phyloP scores from a whole-genome alignment of 1,140 invertebrate species.

The Andrena cerasifolii region DNA sequence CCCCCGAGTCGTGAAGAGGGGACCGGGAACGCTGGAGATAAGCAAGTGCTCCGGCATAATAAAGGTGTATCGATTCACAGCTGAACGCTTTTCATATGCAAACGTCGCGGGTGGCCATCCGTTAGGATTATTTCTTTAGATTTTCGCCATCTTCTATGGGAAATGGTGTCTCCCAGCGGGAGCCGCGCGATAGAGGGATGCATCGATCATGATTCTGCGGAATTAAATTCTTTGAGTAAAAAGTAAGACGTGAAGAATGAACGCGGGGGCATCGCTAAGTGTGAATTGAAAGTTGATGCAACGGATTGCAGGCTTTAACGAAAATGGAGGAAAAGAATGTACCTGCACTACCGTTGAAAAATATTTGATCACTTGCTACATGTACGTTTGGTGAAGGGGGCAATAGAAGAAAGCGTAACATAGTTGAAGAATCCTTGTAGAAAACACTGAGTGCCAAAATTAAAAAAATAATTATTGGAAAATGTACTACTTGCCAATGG shows the following conservation, averaged over 20 bases:
- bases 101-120: conserved; percentile 79
- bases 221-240: conserved; percentile 17
- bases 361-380: too few relatives aligned
- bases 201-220: conserved; percentile 41
- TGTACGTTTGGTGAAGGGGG: too few relatives aligned
- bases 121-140: conserved; percentile 80
- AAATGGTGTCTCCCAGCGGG: conserved; percentile 19
- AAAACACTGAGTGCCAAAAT: too few relatives aligned
- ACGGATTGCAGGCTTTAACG: too few relatives aligned
- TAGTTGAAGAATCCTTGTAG: too few relatives aligned
- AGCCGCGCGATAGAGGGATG: conserved; percentile 9
- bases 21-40: conserved; percentile 71
- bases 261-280: too few relatives aligned
- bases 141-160: conserved; percentile 58
- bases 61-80: conserved; percentile 81
- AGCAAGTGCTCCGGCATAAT: conserved; percentile 80
- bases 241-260: background rate
- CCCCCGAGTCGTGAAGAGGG: conserved; percentile 60
- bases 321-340: too few relatives aligned
- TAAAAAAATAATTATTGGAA: too few relatives aligned
- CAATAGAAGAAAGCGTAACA: too few relatives aligned
- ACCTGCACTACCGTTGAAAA: too few relatives aligned
- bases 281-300: conserved; percentile 12
- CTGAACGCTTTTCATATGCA: conserved; percentile 81
- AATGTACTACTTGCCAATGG: too few relatives aligned